A percentile compares a stretch with the other conserved stretches of the same genome.
These are phyloP conservation scores for Halichondria panicea DNA, from an alignment of 37 sponge, comb jelly and placozoan genomes.

Conservation along the genomic window DNA sequence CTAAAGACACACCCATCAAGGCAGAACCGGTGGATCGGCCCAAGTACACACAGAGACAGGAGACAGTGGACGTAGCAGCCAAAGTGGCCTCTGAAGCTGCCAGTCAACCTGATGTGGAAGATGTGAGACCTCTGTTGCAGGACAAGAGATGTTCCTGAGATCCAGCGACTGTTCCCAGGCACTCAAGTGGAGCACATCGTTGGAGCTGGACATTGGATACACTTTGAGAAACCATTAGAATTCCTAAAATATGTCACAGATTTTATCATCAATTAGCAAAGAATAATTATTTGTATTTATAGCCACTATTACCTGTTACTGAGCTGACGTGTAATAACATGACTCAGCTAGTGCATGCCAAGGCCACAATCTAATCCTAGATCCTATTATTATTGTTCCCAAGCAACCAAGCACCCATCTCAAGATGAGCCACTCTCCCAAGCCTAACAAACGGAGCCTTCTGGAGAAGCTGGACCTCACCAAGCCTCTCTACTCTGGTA, in stretches of 20 bases:
- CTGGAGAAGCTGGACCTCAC: conserved; percentile 9
- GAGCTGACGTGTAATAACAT: no score
- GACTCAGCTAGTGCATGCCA: no score
- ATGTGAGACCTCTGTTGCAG: conserved; percentile 26
- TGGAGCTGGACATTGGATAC: conserved; percentile 83
- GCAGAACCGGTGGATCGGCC: conserved; percentile 4
- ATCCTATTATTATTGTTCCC: background rate
- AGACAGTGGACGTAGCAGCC: conserved; percentile 38
- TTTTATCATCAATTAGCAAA: background rate
- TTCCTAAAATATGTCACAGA: conserved; percentile 38
- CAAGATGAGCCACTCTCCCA: background rate
- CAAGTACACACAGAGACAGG: conserved; percentile 7
- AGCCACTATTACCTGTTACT: no score
- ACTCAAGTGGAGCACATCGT: conserved; percentile 28
- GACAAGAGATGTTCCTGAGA: conserved; percentile 19
- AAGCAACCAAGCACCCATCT: background rate
- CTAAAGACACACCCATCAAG: background rate
- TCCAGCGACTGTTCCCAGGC: conserved; percentile 61
- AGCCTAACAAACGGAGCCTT: background rate
- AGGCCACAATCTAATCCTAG: no score
- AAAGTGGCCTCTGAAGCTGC: background rate
- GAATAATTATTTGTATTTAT: no score
- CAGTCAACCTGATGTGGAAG: background rate
- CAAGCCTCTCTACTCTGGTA: conserved; percentile 54
- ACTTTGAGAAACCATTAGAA: conserved; percentile 58